phyloP scores from a whole-genome alignment of 2,797 vertebrate genomes.

The Halcyon leucocephala region DNA sequence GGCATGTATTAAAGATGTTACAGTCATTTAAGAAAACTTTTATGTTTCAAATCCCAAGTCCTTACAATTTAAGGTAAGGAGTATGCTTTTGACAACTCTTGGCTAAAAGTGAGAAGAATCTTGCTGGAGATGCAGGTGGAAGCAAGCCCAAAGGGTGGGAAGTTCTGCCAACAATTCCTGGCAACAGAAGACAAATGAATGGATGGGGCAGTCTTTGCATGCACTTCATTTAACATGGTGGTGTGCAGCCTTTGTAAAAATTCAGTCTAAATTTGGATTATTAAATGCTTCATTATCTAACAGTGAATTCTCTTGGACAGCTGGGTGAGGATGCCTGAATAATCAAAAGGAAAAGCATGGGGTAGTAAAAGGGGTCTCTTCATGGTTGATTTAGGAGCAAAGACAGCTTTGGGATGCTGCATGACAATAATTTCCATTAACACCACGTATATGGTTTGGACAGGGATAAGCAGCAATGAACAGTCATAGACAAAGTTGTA shows the following conservation, averaged over 20 bases:
- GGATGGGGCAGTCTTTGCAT: neutral
- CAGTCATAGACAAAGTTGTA: neutral
- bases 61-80: neutral
- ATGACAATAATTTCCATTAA: neutral
- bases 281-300: neutral
- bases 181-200: neutral
- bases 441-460: neutral
- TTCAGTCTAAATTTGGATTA: neutral
- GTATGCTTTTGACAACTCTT: neutral
- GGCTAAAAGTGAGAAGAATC: neutral
- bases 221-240: neutral
- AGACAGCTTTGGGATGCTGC: neutral
- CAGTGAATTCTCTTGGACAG: neutral
- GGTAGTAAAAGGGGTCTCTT: neutral
- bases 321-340: neutral
- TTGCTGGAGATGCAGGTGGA: neutral
- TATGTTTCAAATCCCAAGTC: neutral
- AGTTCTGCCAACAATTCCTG: neutral
- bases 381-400: neutral
- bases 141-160: neutral
- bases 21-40: neutral
- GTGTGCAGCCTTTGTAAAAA: neutral
- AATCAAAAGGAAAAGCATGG: neutral
- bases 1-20: neutral
- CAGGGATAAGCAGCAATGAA: neutral